Percentiles rank a stretch among this genome's conserved stretches.
These are phyloP conservation scores for Eurytoma californica DNA, from an alignment of 2,888 invertebrate species.

Conservation along the genomic window DNA sequence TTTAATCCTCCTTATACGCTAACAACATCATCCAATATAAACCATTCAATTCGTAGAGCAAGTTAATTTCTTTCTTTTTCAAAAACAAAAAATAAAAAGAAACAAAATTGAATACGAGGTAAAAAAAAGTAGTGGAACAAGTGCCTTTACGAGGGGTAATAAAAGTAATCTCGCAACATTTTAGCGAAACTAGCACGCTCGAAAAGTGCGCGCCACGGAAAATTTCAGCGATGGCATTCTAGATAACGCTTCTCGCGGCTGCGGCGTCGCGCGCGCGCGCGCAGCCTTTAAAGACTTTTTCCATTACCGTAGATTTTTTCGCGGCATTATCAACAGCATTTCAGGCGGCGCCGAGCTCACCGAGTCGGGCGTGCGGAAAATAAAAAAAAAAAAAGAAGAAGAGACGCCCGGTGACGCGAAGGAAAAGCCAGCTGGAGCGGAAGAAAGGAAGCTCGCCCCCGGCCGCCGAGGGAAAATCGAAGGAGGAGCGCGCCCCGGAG, in stretches of 20 bases:
- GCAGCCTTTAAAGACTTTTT: constrained; percentile 43
- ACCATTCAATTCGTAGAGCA: no score
- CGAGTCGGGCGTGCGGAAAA: constrained; percentile 39
- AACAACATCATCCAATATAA: no score
- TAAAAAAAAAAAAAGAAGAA: constrained; percentile 47
- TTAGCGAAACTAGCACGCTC: constrained; percentile 1
- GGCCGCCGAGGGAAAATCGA: constrained; percentile 42
- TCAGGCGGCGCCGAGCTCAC: constrained; percentile 20
- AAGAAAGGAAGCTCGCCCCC: constrained; percentile 52
- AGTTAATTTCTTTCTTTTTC: no score
- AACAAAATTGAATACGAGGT: no score
- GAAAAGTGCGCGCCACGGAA: constrained; percentile 15
- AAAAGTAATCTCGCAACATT: constrained; percentile 28
- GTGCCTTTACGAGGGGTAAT: constrained; percentile 6
- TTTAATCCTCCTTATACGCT: no score
- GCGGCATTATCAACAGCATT: constrained; percentile 47
- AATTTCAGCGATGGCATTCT: constrained; percentile 24
- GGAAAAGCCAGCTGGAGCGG: constrained; percentile 56
- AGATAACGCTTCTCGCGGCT: constrained; percentile 1
- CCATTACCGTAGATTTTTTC: constrained; percentile 43
- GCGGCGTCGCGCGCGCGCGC: background rate
- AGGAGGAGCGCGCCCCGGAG: constrained; percentile 44
- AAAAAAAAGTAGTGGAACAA: background rate
- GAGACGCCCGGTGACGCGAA: constrained; percentile 34
- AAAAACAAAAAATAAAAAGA: no score